These are phyloP conservation scores for Hybos culiciformis DNA, from an alignment of 2,888 invertebrate genomes.

Conservation along the genomic window DNA sequence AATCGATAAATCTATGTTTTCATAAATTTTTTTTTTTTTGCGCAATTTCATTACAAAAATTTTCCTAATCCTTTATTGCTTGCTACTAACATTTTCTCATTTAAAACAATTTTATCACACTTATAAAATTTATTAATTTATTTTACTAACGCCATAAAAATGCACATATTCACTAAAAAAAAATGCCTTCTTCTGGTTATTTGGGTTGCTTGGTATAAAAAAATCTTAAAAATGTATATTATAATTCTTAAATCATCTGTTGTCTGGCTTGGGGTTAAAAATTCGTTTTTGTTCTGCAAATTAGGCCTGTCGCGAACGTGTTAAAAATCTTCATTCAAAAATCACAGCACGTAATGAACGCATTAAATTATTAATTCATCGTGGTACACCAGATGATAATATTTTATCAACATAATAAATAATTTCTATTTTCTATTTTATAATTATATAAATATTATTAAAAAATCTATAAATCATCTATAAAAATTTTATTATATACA, in stretches of 20 bases:
- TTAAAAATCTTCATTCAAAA: conserved; percentile 75
- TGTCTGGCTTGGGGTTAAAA: background rate
- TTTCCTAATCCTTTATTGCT: too few relatives aligned
- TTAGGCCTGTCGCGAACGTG: conserved; percentile 72
- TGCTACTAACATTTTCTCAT: too few relatives aligned
- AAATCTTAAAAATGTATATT: background rate
- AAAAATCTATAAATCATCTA: conserved; percentile 11
- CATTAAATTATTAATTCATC: conserved; percentile 73
- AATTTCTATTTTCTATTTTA: conserved; percentile 2
- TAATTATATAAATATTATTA: background rate
- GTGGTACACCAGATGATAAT: conserved; percentile 72
- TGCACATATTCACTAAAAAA: too few relatives aligned
- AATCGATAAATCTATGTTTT: too few relatives aligned
- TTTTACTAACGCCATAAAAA: too few relatives aligned
- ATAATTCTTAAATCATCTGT: background rate
- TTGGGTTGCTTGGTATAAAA: background rate
- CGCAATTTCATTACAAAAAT: too few relatives aligned
- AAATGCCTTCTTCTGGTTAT: conserved; percentile 4
- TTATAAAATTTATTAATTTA: too few relatives aligned
- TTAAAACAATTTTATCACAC: too few relatives aligned
- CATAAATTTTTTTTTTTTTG: too few relatives aligned
- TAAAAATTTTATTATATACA: background rate
- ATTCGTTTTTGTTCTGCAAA: background rate
- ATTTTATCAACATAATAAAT: conserved; percentile 50
- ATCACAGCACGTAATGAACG: conserved; percentile 78